Evolutionary conservation across 2,797 vertebrate genomes (phyloP), one percentile per base, ranked within the genome.

Genomic region (Syngnathus acus): DNA sequence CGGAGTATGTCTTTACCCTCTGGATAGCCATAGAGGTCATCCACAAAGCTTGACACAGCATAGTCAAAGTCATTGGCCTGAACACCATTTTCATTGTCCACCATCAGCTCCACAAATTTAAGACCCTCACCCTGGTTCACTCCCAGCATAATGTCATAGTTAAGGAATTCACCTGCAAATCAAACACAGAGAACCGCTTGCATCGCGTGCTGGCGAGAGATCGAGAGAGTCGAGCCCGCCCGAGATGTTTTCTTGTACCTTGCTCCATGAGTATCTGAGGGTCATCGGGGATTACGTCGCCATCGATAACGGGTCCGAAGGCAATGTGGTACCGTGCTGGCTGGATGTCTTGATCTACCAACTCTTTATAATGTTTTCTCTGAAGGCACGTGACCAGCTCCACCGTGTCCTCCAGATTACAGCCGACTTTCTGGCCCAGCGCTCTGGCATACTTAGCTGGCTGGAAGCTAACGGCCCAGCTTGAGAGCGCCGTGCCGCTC

Each of bases 31-130:
- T 99, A 99, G 38, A 99, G 89, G 68, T 99, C 97, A 72, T 99
- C 97, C 47, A 99, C 97, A 72, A 99, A 99, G 85, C 98, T 99
- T 58, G 97, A 99, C 82, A 99, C 97, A 0, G 97, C 96, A 43
- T 99, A 99, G 90, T 99, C 97, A 75, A 99, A 99, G 86, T 99
- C 97, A 39, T 97, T 99, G 50, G 97, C 96, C 70, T 98, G 97
- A 65, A 99, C 96, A 5, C 97, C 97, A 0, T 99, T 98, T 83
- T 99, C 97, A 0, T 94, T 97, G 81, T 99, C 97, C 76, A 99
- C 97, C 32, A 99, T 98, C 48, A 97, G 94, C 88, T 99, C 97
- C 38, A 99, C 97, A 72, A 99, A 99, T 84, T 99, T 99, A 58
- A 98, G 81, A 60, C 97, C 97, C 86, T 99, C 97, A 0, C 97